Evolutionary conservation across 2,888 invertebrate genomes (phyloP), one percentile per base, ranked within the genome.

Genomic region (Oscheius sp.): DNA sequence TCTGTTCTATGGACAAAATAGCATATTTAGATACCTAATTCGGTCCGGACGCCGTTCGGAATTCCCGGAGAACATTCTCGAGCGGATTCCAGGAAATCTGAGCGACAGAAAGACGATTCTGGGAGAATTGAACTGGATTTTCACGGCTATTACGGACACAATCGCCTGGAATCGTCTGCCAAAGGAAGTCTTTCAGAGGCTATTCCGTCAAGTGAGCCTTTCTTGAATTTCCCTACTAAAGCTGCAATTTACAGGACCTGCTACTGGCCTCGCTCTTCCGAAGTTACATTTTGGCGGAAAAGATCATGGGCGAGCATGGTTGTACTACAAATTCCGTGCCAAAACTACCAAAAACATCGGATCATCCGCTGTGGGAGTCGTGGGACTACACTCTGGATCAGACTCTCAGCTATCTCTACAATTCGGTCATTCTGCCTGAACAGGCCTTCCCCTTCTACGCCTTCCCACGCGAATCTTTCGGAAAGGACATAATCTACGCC

Each of bases 121-220:
- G 82, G 99, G 99, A 63, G 98, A 99, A 91, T 92, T 99, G 76
- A 99, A 99, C 92, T 99, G 99, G 99, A 97, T 99, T 89, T 99
- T 99, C 91, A 99, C 99, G 1, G 98, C 99, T 59, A 96, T 99
- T 85, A 99, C 99, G 0, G 99, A 99, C 90, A 99, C 99, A 10
- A 98, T 99, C 89, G 99, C 99, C 0, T 99, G 98, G 98, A 96
- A 96, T 90, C 94, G 94, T 57, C 92, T 99, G 86, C 95, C 96
- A 3, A 59, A 90, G 90, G 96, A 97, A 85, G 91, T 96, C 85
- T 98, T 99, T 91, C 97, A 99, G 91, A 94, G 94, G 90, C 91
- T 99, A 83, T 99, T 99, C 90, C 93, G 99, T 35, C 88, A 88
- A 77, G 86, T 85, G 21, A 37, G 33, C 55, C 9, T 7, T 66